Evolutionary conservation across 2,797 vertebrate species (phyloP).

Genomic region (Spheniscus humboldti): DNA sequence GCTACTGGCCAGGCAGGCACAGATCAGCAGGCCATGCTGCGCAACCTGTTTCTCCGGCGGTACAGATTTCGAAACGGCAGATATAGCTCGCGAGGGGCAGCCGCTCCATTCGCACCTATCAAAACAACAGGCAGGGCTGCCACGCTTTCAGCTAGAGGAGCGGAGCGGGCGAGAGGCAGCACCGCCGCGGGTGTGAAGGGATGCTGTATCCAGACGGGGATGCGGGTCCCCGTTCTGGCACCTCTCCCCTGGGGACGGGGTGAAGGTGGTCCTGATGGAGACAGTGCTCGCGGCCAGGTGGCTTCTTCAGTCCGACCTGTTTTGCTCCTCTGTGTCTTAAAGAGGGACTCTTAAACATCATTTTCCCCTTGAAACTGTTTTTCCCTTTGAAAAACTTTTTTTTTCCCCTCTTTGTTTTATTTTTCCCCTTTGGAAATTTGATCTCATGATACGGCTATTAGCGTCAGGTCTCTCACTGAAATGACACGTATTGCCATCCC

Average conservation of each 20-base stretch:
- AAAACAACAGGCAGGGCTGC: constrained; percentile 57
- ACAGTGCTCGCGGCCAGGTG: neutral
- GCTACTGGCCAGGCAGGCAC: constrained; percentile 52
- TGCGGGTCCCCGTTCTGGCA: neutral
- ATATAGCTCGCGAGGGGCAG: constrained; percentile 20
- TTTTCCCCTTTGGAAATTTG: neutral
- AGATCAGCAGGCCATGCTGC: constrained; percentile 28
- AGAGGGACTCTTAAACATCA: rapidly evolving
- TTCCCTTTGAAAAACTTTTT: neutral
- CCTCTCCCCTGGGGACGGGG: neutral
- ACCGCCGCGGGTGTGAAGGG: neutral
- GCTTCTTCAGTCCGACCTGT: neutral
- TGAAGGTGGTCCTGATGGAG: neutral
- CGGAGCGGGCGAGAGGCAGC: neutral
- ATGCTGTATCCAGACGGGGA: neutral
- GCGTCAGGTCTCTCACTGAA: neutral
- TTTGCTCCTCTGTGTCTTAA: neutral
- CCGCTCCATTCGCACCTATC: constrained; percentile 35
- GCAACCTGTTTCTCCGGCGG: constrained; percentile 43
- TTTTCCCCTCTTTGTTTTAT: neutral
- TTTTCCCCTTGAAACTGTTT: neutral
- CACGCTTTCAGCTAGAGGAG: neutral
- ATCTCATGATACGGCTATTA: rapidly evolving
- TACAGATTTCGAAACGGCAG: constrained; percentile 51
- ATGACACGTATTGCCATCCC: neutral